Evolutionary conservation across 1,140 invertebrate species (phyloP).

Genomic region (Homalodisca vitripennis): DNA sequence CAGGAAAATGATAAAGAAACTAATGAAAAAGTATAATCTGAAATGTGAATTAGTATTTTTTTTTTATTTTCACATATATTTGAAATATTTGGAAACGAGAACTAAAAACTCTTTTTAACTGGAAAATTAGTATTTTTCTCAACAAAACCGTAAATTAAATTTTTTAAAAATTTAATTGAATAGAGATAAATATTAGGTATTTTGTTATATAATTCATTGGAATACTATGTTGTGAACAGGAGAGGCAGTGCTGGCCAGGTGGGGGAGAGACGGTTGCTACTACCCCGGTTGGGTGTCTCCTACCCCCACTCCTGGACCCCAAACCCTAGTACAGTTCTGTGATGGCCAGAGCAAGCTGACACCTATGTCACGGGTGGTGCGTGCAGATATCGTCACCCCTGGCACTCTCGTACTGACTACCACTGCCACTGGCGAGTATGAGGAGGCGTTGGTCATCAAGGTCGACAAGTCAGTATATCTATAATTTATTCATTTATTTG

Average conservation of each 20-base stretch:
- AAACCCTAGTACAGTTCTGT: not conserved
- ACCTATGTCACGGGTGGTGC: not conserved
- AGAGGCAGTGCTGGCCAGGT: not conserved
- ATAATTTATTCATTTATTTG: not conserved
- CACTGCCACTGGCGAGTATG: not conserved
- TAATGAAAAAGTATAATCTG: no score
- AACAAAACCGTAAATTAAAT: no score
- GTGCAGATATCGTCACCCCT: not conserved
- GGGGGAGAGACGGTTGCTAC: not conserved
- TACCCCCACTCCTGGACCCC: not conserved
- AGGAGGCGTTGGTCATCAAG: conserved; percentile 9
- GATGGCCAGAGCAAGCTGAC: not conserved
- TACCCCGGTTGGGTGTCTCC: conserved; percentile 14
- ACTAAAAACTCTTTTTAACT: no score
- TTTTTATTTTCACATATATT: no score
- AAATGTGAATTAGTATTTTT: no score
- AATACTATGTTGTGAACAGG: not conserved
- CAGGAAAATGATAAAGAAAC: no score
- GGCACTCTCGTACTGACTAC: not conserved
- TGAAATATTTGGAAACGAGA: no score
- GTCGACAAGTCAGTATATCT: conserved; percentile 1
- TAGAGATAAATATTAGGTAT: no score
- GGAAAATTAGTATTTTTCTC: no score
- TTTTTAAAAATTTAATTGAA: no score
- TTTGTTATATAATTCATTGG: no score